Conservation (phyloP, 2,797 vertebrate genomes). For the Tangara arthus region DNA sequence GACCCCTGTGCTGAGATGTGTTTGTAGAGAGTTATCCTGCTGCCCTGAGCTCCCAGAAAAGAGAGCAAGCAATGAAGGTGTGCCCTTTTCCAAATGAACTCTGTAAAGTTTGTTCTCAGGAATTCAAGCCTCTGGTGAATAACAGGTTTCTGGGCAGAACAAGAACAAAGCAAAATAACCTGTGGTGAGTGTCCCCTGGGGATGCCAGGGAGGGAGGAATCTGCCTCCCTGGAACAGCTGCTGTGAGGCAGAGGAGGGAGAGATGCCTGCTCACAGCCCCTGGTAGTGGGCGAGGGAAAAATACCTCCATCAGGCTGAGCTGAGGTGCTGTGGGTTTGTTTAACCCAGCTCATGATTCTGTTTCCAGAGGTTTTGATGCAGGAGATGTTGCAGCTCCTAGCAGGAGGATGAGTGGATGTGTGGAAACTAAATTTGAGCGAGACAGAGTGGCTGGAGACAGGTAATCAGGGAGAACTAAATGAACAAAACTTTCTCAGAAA, state of each 20-base stretch:
- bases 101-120: not conserved
- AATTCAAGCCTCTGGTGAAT: not conserved
- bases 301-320: not conserved
- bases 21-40: not conserved
- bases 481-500: not conserved
- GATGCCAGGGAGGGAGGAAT: not conserved
- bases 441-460: not conserved
- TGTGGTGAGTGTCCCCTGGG: not conserved
- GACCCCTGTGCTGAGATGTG: not conserved
- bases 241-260: not conserved
- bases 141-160: not conserved
- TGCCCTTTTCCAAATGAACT: not conserved
- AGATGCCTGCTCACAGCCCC: not conserved
- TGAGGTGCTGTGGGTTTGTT: not conserved
- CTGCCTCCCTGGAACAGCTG: not conserved
- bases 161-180: not conserved
- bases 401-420: not conserved
- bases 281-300: not conserved
- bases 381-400: not conserved
- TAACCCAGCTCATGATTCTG: not conserved
- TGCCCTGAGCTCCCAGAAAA: not conserved
- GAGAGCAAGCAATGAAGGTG: not conserved
- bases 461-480: not conserved
- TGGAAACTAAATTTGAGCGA: not conserved
- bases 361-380: not conserved